Evolutionary conservation across 2,113 vertebrate genomes (phyloP), one percentile per base, ranked within the genome.

Genomic region (Hemicordylus capensis): DNA sequence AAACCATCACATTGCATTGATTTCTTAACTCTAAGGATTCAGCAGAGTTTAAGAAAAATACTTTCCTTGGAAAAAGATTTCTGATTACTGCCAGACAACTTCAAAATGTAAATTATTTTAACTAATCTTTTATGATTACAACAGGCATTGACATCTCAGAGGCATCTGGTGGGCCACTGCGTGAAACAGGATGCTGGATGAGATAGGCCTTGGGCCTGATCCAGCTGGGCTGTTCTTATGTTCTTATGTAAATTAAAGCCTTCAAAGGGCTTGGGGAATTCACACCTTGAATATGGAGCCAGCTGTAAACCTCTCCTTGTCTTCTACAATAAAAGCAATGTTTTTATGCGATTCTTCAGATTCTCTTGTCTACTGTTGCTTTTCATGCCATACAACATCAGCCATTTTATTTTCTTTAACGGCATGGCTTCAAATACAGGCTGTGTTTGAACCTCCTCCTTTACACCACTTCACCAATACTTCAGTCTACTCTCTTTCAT

Each of bases 1-100:
- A 89, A 94, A 94, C 94, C 90, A 91, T 93, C 93, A 77, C 88
- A 91, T 90, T 44, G 26, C 74, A 83, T 88, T 82, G 91, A 48
- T 95, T 90, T 74, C 56, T 80, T 39, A 84, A 85, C 83, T 79
- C 75, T 74, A 73, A 85, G 91, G 89, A 90, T 89, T 89, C 91
- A 70, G 77, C 28, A 69, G 76, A 87, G 84, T 42, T 67, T 46
- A 87, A 85, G 89, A 89, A 90, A 91, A 92, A 88, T 73, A 85
- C 83, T 92, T 93, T 89, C 76, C 6, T 76, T 91, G 82, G 87
- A 95, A 89, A 89, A 77, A 84, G 88, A 91, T 89, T 93, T 94
- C 67, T 69, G 93, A 81, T 54, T 83, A 90, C 89, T 34, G 86
- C 82, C 75, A 86, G 76, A 90, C 81, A 85, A 69, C 80, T 93